These are phyloP conservation scores for Gambusia holbrooki DNA, from an alignment of 2,113 vertebrate species.

Conservation along the genomic window DNA sequence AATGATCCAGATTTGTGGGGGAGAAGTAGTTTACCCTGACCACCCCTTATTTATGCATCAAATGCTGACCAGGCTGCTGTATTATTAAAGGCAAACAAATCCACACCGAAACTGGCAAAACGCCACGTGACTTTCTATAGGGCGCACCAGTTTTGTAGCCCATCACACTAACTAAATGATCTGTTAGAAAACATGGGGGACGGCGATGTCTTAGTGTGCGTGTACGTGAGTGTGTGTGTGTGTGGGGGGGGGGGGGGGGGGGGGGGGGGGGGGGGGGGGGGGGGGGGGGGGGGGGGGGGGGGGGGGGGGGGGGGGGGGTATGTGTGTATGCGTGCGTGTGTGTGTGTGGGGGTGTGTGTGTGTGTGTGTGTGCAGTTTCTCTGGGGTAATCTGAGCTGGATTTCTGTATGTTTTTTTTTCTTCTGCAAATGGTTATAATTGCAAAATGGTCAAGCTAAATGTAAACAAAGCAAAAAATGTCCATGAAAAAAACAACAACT, in stretches of 20 bases:
- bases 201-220: slow-evolving; percentile 29
- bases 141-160: slow-evolving; percentile 43
- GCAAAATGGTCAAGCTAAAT: slow-evolving; percentile 9
- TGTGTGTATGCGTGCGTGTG: too few relatives aligned
- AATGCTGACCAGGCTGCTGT: slow-evolving; percentile 54
- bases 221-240: too few relatives aligned
- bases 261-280: too few relatives aligned
- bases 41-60: slow-evolving; percentile 62
- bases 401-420: background rate
- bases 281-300: too few relatives aligned
- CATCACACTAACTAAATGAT: slow-evolving; percentile 50
- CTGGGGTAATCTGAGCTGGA: slow-evolving; percentile 33
- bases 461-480: slow-evolving; percentile 9
- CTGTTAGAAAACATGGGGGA: slow-evolving; percentile 49
- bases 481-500: background rate
- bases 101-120: slow-evolving; percentile 56
- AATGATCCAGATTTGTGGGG: slow-evolving; percentile 48
- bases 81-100: slow-evolving; percentile 69
- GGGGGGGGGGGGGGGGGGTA: too few relatives aligned
- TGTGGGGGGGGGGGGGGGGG: too few relatives aligned
- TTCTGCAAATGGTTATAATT: slow-evolving; percentile 16
- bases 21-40: slow-evolving; percentile 49
- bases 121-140: slow-evolving; percentile 59
- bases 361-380: slow-evolving; percentile 5
- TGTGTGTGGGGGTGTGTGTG: background rate